Percentiles rank a stretch among this genome's conserved stretches.
Evolutionary conservation across 30 jellyfish, hydroid and myxozoan genomes (phyloP).

Genomic region (Cassiopea andromeda): DNA sequence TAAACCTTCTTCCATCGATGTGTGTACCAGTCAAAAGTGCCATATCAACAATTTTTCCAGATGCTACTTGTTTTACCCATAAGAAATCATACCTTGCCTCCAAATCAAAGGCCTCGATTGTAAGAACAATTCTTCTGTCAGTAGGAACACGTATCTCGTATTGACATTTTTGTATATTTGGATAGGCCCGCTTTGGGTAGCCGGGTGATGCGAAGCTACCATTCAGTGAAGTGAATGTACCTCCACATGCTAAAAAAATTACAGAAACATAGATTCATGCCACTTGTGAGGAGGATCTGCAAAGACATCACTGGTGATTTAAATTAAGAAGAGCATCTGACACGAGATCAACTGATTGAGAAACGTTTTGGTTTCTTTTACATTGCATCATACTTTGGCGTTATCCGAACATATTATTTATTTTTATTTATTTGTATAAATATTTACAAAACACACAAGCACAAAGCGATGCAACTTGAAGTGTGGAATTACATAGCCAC

Average conservation of each 20-base stretch:
- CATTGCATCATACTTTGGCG: no score
- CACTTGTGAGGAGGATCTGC: no score
- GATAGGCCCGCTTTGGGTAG: not conserved
- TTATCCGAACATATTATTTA: no score
- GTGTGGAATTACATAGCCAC: no score
- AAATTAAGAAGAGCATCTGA: not conserved
- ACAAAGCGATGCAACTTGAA: no score
- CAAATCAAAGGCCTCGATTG: not conserved
- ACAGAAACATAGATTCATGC: not conserved
- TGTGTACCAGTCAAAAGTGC: not conserved
- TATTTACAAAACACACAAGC: no score
- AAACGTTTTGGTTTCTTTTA: no score
- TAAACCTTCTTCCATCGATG: not conserved
- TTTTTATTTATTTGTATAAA: no score
- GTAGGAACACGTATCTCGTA: not conserved
- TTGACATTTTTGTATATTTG: not conserved
- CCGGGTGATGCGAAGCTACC: not conserved
- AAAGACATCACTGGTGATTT: not conserved
- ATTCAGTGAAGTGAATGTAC: not conserved
- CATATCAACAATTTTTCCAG: not conserved
- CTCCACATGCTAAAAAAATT: not conserved
- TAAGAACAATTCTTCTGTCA: not conserved
- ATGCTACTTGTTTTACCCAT: not conserved
- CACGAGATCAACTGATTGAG: no score
- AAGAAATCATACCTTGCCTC: not conserved